These are phyloP conservation scores for Lasioglossum lativentre DNA, from an alignment of 2,888 invertebrate species.

Conservation along the genomic window DNA sequence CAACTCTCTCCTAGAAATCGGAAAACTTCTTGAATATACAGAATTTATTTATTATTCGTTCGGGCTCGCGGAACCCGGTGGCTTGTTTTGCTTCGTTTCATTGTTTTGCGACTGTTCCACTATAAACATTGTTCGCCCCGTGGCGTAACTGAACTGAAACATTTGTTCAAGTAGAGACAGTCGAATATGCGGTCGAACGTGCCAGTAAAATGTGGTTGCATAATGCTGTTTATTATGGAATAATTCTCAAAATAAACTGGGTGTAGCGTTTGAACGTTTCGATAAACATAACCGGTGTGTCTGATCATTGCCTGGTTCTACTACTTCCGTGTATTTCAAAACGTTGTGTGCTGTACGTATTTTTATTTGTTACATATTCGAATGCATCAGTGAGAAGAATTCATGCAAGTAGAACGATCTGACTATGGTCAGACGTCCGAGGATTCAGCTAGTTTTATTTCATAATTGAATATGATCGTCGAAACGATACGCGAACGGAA, in stretches of 20 bases:
- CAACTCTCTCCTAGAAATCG: not conserved
- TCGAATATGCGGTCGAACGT: no score
- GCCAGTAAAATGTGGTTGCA: no score
- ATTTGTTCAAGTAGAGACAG: no score
- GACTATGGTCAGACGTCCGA: not conserved
- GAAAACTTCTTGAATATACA: not conserved
- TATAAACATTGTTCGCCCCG: not conserved
- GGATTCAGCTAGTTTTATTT: not conserved
- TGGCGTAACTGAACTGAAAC: no score
- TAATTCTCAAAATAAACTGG: not conserved
- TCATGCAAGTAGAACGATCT: no score
- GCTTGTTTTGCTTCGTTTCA: not conserved
- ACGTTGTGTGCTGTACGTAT: no score
- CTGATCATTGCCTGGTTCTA: no score
- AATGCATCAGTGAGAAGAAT: no score
- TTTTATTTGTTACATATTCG: no score
- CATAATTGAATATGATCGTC: not conserved
- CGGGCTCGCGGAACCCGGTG: not conserved
- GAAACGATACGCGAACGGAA: not conserved
- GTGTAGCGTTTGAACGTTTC: no score
- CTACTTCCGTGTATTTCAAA: no score
- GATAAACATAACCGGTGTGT: no score
- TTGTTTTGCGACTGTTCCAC: not conserved
- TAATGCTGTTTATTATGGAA: not conserved
- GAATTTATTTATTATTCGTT: not conserved